Base-by-base conservation (phyloP, 2,888 invertebrate species). In the Nezara viridula region DNA sequence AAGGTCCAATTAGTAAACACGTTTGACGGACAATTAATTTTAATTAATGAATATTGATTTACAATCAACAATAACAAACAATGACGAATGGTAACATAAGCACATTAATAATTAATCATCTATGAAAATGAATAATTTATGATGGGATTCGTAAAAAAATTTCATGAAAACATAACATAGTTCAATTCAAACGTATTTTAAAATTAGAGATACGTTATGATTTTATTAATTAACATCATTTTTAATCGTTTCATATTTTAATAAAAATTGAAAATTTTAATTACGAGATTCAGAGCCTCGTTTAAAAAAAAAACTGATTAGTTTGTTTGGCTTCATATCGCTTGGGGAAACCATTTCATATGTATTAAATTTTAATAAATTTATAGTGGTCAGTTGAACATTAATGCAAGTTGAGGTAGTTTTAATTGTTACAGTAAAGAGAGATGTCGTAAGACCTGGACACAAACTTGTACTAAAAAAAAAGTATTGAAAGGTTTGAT, bases 1-100 rank as follows among this genome's bases (percentile, higher is more conserved):
- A 19, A 21, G 1, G 19, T 37, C 21, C 16, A 37, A 19, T 73
- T 7, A 37, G 66, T 19, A 37, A 73, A 19, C 16, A 73, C 0
- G 60, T 60, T 60, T 60, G 37, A 73, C 32, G 37, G 32, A 73
- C 10, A 73, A 73, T 73, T 73, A 37, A 73, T 73, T 37, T 73
- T 73, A 37, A 73, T 21, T 73, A 37, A 73, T 73, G 2, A 21
- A 2, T 19, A 7, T 37, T 37, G 32, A 73, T 73, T 73, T 37
- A 16, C 4, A 16, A 27, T 7, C n/a, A 14, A 16, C 27, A 0
- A 60, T 60, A 3, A 14, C 27, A 27, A 60, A 27, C n/a, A 32
- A 55, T 21, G 12, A 60, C 5, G 16, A 60, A 16, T 4, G 14
- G 27, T 27, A 5, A 27, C 27, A 60, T 27, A 60, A 3, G 16